phyloP scores from a whole-genome alignment of 2,113 vertebrate species.

The Girardinichthys multiradiatus region DNA sequence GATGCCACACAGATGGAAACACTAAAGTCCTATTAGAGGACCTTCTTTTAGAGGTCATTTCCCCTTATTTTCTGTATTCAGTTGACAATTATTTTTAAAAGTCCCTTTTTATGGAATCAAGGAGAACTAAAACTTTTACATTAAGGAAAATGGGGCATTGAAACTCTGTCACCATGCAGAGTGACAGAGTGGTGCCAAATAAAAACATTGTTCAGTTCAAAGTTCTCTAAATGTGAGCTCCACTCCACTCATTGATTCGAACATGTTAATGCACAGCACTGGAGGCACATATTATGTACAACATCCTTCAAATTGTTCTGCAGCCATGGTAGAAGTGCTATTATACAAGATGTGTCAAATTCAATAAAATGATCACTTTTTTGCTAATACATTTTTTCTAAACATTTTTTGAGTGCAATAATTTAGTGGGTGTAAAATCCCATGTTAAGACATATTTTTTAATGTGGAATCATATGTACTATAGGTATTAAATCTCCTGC shows the following conservation, averaged over 20 bases:
- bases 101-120: background rate
- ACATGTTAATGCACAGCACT: background rate
- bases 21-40: constrained; percentile 20
- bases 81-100: background rate
- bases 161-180: background rate
- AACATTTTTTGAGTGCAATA: background rate
- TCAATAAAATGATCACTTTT: too few relatives aligned
- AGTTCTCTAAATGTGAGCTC: too few relatives aligned
- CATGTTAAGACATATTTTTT: background rate
- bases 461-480: too few relatives aligned
- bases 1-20: constrained; percentile 8
- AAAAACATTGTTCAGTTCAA: too few relatives aligned
- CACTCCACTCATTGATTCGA: background rate
- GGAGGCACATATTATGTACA: background rate
- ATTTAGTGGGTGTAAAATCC: background rate
- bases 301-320: background rate
- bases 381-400: too few relatives aligned
- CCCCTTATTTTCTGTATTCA: background rate
- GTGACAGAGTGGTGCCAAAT: constrained; percentile 4
- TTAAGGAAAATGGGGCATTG: background rate
- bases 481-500: too few relatives aligned
- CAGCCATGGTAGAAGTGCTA: background rate
- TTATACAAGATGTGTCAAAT: too few relatives aligned
- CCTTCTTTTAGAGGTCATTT: too few relatives aligned
- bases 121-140: background rate